Conservation (phyloP, 2,888 invertebrate genomes). For the Microplitis deprimator region DNA sequence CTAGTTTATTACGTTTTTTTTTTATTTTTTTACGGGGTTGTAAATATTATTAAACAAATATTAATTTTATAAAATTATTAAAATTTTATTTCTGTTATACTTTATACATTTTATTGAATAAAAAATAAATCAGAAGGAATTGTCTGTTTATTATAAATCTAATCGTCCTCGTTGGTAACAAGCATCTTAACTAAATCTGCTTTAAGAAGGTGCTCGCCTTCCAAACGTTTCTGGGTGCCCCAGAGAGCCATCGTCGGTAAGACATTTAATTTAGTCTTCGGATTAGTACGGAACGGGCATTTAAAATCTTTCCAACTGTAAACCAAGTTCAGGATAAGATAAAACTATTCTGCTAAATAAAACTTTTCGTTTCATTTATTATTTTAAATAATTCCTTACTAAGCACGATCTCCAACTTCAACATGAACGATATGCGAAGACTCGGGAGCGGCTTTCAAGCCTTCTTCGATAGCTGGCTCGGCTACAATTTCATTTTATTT, state of each 20-base stretch:
- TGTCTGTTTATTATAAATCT: conserved; percentile 36
- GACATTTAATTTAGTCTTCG: conserved; percentile 80
- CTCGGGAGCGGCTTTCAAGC: conserved; percentile 76
- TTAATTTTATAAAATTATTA: background rate
- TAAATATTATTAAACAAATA: conserved; percentile 10
- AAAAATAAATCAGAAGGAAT: background rate
- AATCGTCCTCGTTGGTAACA: conserved; percentile 80
- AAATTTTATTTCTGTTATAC: background rate
- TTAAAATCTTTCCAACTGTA: conserved; percentile 88
- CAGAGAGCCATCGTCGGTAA: conserved; percentile 87
- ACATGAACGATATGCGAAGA: conserved; percentile 82
- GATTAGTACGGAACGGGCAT: conserved; percentile 86
- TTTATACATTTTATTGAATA: background rate
- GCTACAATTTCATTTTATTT: conserved; percentile 73
- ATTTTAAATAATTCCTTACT: conserved; percentile 73
- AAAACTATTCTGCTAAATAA: too few relatives aligned
- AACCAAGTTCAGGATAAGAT: conserved; percentile 42
- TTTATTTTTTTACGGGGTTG: conserved; percentile 3
- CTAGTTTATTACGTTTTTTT: background rate
- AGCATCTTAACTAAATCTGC: conserved; percentile 84
- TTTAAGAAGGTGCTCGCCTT: conserved; percentile 84
- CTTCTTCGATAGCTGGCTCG: conserved; percentile 82
- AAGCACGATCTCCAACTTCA: conserved; percentile 82
- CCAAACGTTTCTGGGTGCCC: conserved; percentile 84
- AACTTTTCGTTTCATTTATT: too few relatives aligned